phyloP scores from a whole-genome alignment of 2,797 vertebrate genomes.

The Malurus leucopterus region DNA sequence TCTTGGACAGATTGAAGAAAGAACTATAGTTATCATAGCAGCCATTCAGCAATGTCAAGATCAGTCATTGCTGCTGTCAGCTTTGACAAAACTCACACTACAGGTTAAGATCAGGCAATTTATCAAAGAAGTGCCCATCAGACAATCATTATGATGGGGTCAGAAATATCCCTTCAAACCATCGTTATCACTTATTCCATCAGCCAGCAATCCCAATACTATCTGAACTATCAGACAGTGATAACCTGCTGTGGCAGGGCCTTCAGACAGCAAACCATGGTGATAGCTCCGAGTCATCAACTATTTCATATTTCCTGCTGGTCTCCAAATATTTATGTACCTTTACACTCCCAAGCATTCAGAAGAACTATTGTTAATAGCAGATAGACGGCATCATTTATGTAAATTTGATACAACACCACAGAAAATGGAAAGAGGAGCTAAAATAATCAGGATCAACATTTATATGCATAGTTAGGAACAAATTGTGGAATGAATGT shows the following conservation, averaged over 20 bases:
- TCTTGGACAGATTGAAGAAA: background rate
- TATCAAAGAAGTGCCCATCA: conserved; percentile 29
- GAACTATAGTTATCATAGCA: background rate
- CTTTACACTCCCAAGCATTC: background rate
- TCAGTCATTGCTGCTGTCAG: background rate
- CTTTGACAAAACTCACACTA: conserved; percentile 7
- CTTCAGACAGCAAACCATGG: background rate
- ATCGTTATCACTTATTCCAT: background rate
- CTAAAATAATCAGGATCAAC: background rate
- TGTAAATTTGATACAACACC: background rate
- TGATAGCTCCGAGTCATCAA: background rate
- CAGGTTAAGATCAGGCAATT: conserved; percentile 17
- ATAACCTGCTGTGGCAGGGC: background rate
- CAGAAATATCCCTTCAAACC: conserved; percentile 27
- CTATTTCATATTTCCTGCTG: background rate
- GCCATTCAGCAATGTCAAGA: background rate
- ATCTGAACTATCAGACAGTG: background rate
- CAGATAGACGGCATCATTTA: background rate
- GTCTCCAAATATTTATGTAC: background rate
- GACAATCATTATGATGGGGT: conserved; percentile 12
- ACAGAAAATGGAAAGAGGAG: background rate
- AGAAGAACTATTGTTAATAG: background rate
- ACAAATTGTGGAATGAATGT: background rate
- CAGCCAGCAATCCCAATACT: background rate
- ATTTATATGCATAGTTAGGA: background rate